phyloP scores from a whole-genome alignment of 30 jellyfish, hydroid and myxozoan genomes.

The Turritopsis rubra region DNA sequence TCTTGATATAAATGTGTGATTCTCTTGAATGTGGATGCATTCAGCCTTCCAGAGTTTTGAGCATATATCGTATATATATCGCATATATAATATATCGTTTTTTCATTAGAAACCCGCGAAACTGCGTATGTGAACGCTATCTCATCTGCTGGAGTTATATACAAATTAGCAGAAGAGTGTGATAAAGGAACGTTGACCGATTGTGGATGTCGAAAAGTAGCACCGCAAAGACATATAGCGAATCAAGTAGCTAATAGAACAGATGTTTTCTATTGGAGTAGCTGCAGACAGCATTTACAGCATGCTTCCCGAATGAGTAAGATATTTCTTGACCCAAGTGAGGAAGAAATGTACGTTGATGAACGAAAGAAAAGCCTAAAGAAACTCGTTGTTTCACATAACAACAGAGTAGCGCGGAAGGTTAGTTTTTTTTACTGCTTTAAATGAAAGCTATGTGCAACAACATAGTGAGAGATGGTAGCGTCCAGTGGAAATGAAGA shows the following conservation, averaged over 20 bases:
- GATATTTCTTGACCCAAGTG: conserved; percentile 23
- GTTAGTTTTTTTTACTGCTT: neutral
- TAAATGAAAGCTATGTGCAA: too few species aligned
- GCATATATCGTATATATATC: too few species aligned
- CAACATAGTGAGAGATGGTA: too few species aligned
- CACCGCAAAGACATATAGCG: neutral
- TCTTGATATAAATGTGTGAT: too few species aligned
- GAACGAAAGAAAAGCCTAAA: neutral
- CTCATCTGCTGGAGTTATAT: conserved; percentile 32
- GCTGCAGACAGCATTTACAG: conserved; percentile 7
- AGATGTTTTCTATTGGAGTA: conserved; percentile 10
- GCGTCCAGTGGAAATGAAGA: too few species aligned
- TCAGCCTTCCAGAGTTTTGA: too few species aligned
- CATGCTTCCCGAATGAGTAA: conserved; percentile 8
- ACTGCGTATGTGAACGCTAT: conserved; percentile 27
- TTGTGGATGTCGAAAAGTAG: conserved; percentile 27
- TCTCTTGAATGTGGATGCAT: too few species aligned
- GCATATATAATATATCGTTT: too few species aligned
- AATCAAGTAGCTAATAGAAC: neutral
- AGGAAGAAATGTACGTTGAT: neutral
- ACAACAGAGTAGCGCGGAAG: conserved; percentile 31
- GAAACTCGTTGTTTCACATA: conserved; percentile 8
- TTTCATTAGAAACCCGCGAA: conserved; percentile 15
- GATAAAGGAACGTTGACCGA: conserved; percentile 1
- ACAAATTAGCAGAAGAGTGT: conserved; percentile 18